Percentiles rank a stretch among this genome's conserved stretches.
phyloP scores from a whole-genome alignment of 2,113 vertebrate species.

The Promerops cafer region DNA sequence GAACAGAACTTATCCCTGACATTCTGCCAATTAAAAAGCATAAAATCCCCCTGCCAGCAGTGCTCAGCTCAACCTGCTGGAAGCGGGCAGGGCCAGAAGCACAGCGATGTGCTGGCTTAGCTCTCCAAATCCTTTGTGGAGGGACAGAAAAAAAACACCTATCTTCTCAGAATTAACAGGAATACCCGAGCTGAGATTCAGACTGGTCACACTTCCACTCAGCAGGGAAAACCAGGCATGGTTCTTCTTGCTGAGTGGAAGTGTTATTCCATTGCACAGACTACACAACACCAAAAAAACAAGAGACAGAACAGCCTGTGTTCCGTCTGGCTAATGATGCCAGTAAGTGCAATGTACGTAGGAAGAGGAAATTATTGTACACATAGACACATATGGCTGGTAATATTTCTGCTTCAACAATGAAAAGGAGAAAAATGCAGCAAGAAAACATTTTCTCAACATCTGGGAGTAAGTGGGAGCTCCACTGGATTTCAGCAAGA shows the following conservation, averaged over 20 bases:
- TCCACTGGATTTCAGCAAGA: not conserved
- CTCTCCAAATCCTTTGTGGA: not conserved
- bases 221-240: not conserved
- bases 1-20: not conserved
- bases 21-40: constrained; percentile 5
- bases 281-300: not conserved
- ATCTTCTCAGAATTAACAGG: not conserved
- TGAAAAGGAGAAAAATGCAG: not conserved
- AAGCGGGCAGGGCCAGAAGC: not conserved
- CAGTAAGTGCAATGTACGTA: not conserved
- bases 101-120: not conserved
- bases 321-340: constrained; percentile 45
- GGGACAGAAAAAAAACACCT: not conserved
- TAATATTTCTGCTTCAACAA: constrained; percentile 36
- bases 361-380: constrained; percentile 44
- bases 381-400: not conserved
- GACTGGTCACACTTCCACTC: not conserved
- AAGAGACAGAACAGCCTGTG: constrained; percentile 17
- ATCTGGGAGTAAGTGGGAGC: not conserved
- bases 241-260: not conserved
- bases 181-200: not conserved
- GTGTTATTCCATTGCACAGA: not conserved
- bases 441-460: not conserved
- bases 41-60: not conserved
- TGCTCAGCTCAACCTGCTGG: not conserved